Conservation (phyloP, 2,113 vertebrate genomes). For the Dicrurus megarhynchus region DNA sequence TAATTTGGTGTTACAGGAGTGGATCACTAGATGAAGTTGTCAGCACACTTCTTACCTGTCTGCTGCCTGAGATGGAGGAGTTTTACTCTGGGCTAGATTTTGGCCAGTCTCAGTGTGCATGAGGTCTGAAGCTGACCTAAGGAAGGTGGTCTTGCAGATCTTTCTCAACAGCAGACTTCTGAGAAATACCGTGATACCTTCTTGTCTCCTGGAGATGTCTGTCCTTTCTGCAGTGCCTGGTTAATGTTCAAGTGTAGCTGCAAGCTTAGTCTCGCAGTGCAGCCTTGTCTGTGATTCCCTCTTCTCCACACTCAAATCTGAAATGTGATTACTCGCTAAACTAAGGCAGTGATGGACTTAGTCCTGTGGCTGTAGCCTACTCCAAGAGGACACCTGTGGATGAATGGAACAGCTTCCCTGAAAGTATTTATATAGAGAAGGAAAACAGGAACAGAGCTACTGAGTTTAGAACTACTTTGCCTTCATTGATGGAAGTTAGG, state of each 20-base stretch:
- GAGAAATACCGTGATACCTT: rapidly evolving
- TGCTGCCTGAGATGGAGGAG: neutral
- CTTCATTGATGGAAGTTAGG: neutral
- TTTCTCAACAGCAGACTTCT: neutral
- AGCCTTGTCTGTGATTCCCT: neutral
- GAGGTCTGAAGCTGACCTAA: neutral
- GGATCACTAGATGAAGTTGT: neutral
- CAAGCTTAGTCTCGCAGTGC: neutral
- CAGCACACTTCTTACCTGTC: neutral
- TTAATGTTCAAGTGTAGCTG: neutral
- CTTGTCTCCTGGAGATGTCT: neutral
- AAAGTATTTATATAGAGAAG: neutral
- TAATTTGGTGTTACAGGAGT: neutral
- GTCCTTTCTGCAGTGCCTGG: neutral
- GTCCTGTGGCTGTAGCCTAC: neutral
- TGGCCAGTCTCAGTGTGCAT: neutral
- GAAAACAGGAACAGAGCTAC: neutral
- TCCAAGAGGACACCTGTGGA: neutral
- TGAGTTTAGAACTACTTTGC: neutral
- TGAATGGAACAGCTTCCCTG: neutral
- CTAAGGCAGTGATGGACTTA: neutral
- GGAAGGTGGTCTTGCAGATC: neutral
- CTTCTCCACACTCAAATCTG: neutral
- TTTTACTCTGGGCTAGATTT: neutral
- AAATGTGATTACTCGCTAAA: neutral